phyloP scores from a whole-genome alignment of 2,797 vertebrate genomes.

The Enteromius mattozi region DNA sequence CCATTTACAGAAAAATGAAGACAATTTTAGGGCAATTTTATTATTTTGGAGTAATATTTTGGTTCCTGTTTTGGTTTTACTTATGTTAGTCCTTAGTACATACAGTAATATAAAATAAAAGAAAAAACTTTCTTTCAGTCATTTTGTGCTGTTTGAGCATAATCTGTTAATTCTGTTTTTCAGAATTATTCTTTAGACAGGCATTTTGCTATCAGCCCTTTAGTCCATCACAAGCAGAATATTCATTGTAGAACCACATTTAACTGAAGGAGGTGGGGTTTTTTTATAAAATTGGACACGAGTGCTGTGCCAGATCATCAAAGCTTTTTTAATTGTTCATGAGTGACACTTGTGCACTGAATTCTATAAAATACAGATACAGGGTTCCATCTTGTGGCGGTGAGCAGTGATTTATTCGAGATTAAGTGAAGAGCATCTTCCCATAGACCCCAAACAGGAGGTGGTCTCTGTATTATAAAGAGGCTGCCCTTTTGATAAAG shows the following conservation, averaged over 20 bases:
- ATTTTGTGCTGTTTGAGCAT: not conserved
- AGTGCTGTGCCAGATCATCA: not conserved
- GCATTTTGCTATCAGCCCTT: not conserved
- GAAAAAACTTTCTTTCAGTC: not conserved
- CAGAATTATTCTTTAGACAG: not conserved
- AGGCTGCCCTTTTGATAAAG: slow-evolving; percentile 21
- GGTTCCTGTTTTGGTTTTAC: not conserved
- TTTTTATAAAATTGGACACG: not conserved
- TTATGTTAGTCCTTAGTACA: not conserved
- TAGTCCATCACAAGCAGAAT: not conserved
- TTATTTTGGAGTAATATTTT: not conserved
- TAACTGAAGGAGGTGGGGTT: not conserved
- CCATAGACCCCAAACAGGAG: not conserved
- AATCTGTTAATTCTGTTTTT: not conserved
- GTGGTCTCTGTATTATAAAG: slow-evolving; percentile 27
- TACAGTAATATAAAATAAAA: not conserved
- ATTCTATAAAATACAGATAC: not conserved
- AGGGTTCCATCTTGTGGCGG: slow-evolving; percentile 41
- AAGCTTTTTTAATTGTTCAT: not conserved
- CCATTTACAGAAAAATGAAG: not conserved
- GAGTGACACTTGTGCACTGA: not conserved
- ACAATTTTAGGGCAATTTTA: not conserved
- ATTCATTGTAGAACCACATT: not conserved
- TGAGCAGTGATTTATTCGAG: not conserved
- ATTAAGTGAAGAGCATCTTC: not conserved